These are phyloP conservation scores for Drosophila cardini DNA, from an alignment of 1,140 invertebrate species.

Conservation along the genomic window DNA sequence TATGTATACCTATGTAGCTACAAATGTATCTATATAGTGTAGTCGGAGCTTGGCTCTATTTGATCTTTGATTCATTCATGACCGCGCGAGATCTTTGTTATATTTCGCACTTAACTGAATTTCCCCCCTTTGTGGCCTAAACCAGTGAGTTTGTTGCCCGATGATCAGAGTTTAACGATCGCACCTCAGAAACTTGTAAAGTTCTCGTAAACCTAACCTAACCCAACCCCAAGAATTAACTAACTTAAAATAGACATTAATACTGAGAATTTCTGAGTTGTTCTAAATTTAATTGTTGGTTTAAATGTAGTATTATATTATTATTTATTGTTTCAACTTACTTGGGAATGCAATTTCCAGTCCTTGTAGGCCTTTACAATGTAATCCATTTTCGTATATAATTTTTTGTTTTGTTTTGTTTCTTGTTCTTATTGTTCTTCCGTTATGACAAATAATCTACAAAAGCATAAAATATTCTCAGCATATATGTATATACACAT, in stretches of 20 bases:
- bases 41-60: neutral
- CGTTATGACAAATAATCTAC: slow-evolving; percentile 41
- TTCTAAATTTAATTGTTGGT: neutral
- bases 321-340: slow-evolving; percentile 32
- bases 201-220: slow-evolving; percentile 33
- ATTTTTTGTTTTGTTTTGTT: neutral
- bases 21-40: slow-evolving; percentile 3
- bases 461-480: slow-evolving; percentile 63
- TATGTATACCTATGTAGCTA: neutral
- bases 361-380: slow-evolving; percentile 83
- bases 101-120: neutral
- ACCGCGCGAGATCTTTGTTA: neutral
- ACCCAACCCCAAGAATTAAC: neutral
- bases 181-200: slow-evolving; percentile 2
- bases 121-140: neutral
- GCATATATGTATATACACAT: slow-evolving; percentile 37
- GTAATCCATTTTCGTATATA: slow-evolving; percentile 79
- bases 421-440: slow-evolving; percentile 19
- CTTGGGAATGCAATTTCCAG: slow-evolving; percentile 83
- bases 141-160: neutral
- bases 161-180: neutral
- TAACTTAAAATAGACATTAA: neutral
- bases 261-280: neutral
- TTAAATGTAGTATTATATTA: too few species aligned
- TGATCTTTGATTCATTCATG: slow-evolving; percentile 28